Evolutionary conservation across 2,797 vertebrate species (phyloP).

Genomic region (Myotis findleyi): DNA sequence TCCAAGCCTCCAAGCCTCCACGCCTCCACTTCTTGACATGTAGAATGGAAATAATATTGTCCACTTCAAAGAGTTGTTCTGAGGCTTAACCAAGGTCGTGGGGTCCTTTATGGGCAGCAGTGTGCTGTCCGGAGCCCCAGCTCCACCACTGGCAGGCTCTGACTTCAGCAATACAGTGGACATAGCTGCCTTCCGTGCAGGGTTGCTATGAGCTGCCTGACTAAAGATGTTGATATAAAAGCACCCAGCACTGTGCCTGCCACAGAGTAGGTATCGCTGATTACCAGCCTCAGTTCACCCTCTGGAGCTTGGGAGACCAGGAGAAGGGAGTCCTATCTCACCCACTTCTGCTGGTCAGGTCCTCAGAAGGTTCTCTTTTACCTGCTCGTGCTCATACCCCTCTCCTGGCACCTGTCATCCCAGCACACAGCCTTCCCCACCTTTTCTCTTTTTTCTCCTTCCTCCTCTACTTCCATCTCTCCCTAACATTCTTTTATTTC

Average conservation of each 20-base stretch:
- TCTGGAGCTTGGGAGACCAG: neutral
- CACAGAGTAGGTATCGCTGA: neutral
- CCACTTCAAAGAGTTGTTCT: neutral
- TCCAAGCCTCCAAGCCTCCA: neutral
- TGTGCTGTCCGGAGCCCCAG: neutral
- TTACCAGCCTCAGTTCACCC: neutral
- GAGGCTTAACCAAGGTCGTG: neutral
- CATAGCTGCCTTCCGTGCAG: neutral
- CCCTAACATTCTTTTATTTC: neutral
- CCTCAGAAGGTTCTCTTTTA: neutral
- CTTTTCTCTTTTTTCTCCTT: neutral
- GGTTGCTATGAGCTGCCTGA: neutral
- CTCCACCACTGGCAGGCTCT: neutral
- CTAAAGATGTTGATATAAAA: neutral
- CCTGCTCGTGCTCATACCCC: rapidly evolving
- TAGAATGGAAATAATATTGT: neutral
- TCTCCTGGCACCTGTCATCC: neutral
- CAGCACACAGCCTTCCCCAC: rapidly evolving
- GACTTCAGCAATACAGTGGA: neutral
- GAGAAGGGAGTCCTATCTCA: neutral
- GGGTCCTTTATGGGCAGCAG: neutral
- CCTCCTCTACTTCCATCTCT: neutral
- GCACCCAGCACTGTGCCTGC: neutral
- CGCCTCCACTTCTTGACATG: neutral
- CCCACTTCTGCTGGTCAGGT: neutral